Percentiles rank a stretch among this genome's conserved stretches.
Conservation (phyloP, 53 echinoderm and acorn worm genomes). For the Arbacia lixula region DNA sequence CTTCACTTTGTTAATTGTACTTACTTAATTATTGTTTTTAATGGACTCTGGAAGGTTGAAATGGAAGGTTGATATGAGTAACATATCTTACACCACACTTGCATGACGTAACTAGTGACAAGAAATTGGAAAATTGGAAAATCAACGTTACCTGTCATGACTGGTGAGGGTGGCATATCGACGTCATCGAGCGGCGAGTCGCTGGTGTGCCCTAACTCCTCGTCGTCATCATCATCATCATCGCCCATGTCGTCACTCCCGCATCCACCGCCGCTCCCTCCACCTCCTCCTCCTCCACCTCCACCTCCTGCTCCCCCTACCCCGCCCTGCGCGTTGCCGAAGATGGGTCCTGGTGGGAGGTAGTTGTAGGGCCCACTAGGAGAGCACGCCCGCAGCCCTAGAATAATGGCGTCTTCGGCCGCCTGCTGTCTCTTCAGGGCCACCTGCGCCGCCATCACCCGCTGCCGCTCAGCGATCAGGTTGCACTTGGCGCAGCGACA, state of each 20-base stretch:
- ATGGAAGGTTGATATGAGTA: no score
- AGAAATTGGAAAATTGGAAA: no score
- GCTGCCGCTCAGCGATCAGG: conserved; percentile 97
- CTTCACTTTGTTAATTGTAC: no score
- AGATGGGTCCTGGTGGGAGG: conserved; percentile 83
- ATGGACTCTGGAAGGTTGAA: no score
- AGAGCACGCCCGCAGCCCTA: conserved; percentile 94
- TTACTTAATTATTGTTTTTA: no score
- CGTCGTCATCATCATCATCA: conserved; percentile 57
- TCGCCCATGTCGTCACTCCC: conserved; percentile 26
- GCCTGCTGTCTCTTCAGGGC: conserved; percentile 96
- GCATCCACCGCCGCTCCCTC: neutral
- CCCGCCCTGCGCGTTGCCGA: conserved; percentile 27
- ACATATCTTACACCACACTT: no score
- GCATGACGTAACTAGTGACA: no score
- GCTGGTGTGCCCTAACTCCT: conserved; percentile 34
- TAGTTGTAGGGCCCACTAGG: conserved; percentile 84
- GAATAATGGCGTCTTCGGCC: conserved; percentile 98
- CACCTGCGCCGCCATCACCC: conserved; percentile 99
- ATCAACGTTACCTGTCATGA: no score
- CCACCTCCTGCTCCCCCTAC: neutral
- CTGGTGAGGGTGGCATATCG: conserved; percentile 35
- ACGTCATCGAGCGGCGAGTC: conserved; percentile 35
- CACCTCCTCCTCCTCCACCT: neutral
- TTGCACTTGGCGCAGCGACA: conserved; percentile 99